These are phyloP conservation scores for Scelioninae gen. 1 DNA, from an alignment of 2,888 invertebrate genomes.

Conservation along the genomic window DNA sequence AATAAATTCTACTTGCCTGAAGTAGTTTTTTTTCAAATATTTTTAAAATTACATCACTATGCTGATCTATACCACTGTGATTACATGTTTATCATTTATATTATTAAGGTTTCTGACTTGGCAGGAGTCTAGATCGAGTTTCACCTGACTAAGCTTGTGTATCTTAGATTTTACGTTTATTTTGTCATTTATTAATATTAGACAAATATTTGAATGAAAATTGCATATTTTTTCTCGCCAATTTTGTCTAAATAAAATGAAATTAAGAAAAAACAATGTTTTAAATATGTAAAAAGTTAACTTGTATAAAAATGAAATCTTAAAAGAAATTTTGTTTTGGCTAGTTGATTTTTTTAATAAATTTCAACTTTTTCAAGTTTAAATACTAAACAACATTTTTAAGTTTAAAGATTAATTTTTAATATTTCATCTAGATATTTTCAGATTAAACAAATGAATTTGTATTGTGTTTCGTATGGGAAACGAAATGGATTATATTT, in stretches of 20 bases:
- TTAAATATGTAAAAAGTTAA: no score
- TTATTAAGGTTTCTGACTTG: constrained; percentile 1
- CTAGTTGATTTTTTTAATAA: no score
- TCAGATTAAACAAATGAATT: not conserved
- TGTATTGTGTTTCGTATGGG: not conserved
- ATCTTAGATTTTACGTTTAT: constrained; percentile 13
- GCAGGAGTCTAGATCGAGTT: constrained; percentile 1
- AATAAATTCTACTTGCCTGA: no score
- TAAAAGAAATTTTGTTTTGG: no score
- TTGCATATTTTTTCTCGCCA: not conserved
- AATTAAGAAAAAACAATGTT: no score
- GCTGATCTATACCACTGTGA: constrained; percentile 53
- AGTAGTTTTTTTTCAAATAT: no score
- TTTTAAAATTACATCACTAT: constrained; percentile 35
- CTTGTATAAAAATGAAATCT: no score
- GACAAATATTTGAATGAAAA: not conserved
- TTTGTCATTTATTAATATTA: not conserved
- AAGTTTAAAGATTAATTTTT: no score
- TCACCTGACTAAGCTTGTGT: constrained; percentile 21
- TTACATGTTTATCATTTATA: constrained; percentile 46
- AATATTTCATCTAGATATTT: not conserved
- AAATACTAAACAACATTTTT: no score
- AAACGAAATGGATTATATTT: constrained; percentile 1
- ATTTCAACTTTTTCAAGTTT: no score
- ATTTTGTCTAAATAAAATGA: no score